Evolutionary conservation across 1,140 invertebrate species (phyloP).

Genomic region (Drosophila tropicalis): DNA sequence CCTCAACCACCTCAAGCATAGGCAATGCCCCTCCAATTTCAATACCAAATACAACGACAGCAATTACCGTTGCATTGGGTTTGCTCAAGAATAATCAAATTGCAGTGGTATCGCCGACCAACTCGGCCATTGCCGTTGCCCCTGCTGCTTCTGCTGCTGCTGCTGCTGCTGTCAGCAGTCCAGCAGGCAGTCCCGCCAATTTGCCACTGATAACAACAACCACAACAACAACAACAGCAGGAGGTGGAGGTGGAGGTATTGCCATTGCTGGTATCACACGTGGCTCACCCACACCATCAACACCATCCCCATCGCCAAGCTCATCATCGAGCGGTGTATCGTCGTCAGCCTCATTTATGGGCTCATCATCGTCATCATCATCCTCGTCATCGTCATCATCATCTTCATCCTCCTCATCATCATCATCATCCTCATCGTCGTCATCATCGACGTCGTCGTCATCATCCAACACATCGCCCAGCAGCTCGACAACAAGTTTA

Average conservation of each 20-base stretch:
- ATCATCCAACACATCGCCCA: conserved; percentile 56
- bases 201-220: conserved; percentile 3
- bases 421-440: conserved; percentile 47
- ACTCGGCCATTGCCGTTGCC: background rate
- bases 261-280: conserved; percentile 44
- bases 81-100: conserved; percentile 5
- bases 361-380: conserved; percentile 51
- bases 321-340: conserved; percentile 76
- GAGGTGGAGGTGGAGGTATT: background rate
- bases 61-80: conserved; percentile 21
- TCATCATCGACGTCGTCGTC: conserved; percentile 56
- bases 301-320: conserved; percentile 77
- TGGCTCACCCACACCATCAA: conserved; percentile 79
- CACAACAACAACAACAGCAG: conserved; percentile 7
- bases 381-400: conserved; percentile 57
- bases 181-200: conserved; percentile 62
- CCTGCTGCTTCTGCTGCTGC: conserved; percentile 28
- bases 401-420: conserved; percentile 48
- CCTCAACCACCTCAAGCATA: background rate
- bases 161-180: conserved; percentile 34
- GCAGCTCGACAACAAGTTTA: conserved; percentile 48
- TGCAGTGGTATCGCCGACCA: background rate
- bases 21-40: background rate
- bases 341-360: conserved; percentile 74
- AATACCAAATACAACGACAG: conserved; percentile 27